Evolutionary conservation across 2,797 vertebrate species (phyloP).

Genomic region (Ptychobarbus kaznakovi): DNA sequence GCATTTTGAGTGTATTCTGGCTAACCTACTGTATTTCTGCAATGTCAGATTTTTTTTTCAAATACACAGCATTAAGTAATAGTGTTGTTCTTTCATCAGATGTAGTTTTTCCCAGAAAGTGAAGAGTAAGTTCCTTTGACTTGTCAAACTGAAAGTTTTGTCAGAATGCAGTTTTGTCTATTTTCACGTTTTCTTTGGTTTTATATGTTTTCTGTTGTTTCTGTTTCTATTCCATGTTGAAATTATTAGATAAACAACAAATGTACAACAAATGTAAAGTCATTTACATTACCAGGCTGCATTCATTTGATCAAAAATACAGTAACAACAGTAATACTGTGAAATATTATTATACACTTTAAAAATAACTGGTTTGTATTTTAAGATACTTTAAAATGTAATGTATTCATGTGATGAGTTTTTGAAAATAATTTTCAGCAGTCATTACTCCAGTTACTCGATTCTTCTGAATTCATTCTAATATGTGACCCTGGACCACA

Average conservation of each 20-base stretch:
- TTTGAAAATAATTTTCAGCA: too few species aligned
- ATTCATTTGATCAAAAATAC: neutral
- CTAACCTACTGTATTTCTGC: neutral
- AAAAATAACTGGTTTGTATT: neutral
- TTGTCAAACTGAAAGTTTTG: neutral
- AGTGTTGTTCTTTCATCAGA: neutral
- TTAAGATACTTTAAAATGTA: neutral
- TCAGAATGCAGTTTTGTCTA: neutral
- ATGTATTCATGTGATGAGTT: neutral
- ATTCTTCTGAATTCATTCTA: neutral
- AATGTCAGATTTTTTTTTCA: neutral
- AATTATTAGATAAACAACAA: neutral
- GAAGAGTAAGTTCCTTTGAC: neutral
- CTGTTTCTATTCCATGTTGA: neutral
- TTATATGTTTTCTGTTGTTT: neutral
- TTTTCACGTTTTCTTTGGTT: neutral
- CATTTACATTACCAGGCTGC: neutral
- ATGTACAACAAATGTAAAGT: neutral
- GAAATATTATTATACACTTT: neutral
- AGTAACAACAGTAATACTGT: neutral
- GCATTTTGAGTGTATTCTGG: neutral
- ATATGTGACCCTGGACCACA: too few species aligned
- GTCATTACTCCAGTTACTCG: neutral
- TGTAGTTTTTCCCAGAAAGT: neutral
- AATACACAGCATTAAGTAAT: constrained; percentile 35